A percentile compares a stretch with the other conserved stretches of the same genome.
These are phyloP conservation scores for Bubo bubo DNA, from an alignment of 2,113 vertebrate genomes.

Conservation along the genomic window DNA sequence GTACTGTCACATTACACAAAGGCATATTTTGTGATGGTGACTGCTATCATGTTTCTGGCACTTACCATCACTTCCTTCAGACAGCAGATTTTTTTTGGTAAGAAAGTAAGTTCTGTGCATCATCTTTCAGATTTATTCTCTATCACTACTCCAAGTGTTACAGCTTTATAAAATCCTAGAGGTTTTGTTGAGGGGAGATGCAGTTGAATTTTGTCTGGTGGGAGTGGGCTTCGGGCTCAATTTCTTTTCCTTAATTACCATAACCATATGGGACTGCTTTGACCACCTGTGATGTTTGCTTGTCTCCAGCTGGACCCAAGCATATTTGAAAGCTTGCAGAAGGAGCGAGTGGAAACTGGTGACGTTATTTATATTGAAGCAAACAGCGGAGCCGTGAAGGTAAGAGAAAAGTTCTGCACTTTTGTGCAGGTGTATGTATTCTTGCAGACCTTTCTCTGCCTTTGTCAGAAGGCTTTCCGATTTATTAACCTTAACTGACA, in stretches of 20 bases:
- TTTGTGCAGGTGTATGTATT: neutral
- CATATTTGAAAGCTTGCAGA: slow-evolving; percentile 98
- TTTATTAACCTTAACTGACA: slow-evolving; percentile 45
- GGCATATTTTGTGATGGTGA: neutral
- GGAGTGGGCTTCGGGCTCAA: neutral
- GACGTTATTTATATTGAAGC: slow-evolving; percentile 99
- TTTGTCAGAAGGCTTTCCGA: neutral
- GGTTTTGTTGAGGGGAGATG: neutral
- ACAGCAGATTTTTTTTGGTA: neutral
- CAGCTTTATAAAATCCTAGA: neutral
- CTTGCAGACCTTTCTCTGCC: slow-evolving; percentile 5
- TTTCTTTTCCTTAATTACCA: neutral
- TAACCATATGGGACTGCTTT: neutral
- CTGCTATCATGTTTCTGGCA: neutral
- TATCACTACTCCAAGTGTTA: neutral
- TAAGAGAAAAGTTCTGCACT: slow-evolving; percentile 56
- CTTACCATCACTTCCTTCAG: neutral
- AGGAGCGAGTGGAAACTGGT: slow-evolving; percentile 94
- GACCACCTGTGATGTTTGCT: neutral
- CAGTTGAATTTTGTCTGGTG: neutral
- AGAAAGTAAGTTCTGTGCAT: neutral
- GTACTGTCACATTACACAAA: neutral
- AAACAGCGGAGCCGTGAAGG: slow-evolving; percentile 98
- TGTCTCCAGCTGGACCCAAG: slow-evolving; percentile 91
- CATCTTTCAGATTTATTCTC: neutral